These are phyloP conservation scores for Martes flavigula DNA, from an alignment of 2,797 vertebrate species.

Conservation along the genomic window DNA sequence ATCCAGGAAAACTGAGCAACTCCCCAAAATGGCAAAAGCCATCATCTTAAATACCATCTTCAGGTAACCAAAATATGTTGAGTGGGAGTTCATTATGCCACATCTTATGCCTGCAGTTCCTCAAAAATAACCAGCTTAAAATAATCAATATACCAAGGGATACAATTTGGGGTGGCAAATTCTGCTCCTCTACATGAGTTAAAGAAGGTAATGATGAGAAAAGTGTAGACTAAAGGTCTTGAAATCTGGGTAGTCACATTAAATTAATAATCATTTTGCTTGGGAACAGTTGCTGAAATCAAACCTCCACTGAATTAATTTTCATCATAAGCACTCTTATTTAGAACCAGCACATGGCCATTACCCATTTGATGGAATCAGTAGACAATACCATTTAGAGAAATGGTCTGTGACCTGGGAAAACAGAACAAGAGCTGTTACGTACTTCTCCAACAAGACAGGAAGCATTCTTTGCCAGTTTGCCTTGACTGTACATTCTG, in stretches of 20 bases:
- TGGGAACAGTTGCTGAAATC: background rate
- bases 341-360: background rate
- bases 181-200: background rate
- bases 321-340: background rate
- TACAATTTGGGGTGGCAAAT: background rate
- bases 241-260: background rate
- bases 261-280: background rate
- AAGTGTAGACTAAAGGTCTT: background rate
- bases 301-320: background rate
- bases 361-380: background rate
- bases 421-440: background rate
- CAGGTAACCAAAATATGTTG: background rate
- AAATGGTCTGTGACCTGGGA: background rate
- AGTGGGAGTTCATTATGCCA: background rate
- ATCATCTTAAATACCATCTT: background rate
- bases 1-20: background rate
- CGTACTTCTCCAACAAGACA: background rate
- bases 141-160: background rate
- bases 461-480: background rate
- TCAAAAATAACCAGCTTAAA: background rate
- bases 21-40: background rate
- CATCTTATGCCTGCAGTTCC: background rate
- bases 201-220: background rate
- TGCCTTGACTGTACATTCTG: background rate
- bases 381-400: background rate